Base-by-base conservation (phyloP, 1,140 invertebrate genomes). In the Lepidostoma basale region DNA sequence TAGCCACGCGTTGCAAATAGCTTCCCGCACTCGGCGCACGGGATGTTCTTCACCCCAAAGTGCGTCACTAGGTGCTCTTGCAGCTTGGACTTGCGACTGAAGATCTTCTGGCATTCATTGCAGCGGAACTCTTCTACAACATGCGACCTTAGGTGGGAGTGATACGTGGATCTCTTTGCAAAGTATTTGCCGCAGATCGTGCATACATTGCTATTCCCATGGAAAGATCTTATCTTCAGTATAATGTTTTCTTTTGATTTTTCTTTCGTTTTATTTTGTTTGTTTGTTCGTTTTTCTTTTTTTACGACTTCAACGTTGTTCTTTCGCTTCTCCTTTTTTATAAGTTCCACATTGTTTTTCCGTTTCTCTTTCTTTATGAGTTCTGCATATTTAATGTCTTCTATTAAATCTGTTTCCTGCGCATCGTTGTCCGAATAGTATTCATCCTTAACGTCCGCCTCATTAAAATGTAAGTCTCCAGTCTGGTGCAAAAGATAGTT, bases 171-270 rank as follows among this genome's bases (percentile, higher is more conserved):
- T n/a, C 62, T 42, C 4, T 63, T 47, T 26, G 12, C 18, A 49
- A 63, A 63, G 40, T 40, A 39, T 40, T 59, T 60, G 36, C 67
- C 67, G 23, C 59, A 68, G 14, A 63, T 20, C 5, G 59, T 54
- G 33, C 67, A 68, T 12, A 63, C 26, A 12, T 33, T 47, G 23
- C 47, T 68, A 20, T 59, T 47, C n/a, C 62, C 12, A 16, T 59
- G 54, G 12, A 40, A 18, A 3, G 18, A 30, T 20, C 33, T 54
- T 25, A 20, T 56, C 16, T 56, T 56, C 18, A 36, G 22, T 30
- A 10, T 12, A 16, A 33, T 20, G 10, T 8, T 23, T 44, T 62
- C 3, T 14, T 45, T 3, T 45, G 25, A 28, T 44, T 47, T 42
- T 20, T 12, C 10, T 63, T 54, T 45, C 36, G 28, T 18, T 52